Base-by-base conservation (phyloP, 2,888 invertebrate species). In the Microdon myrmicae region DNA sequence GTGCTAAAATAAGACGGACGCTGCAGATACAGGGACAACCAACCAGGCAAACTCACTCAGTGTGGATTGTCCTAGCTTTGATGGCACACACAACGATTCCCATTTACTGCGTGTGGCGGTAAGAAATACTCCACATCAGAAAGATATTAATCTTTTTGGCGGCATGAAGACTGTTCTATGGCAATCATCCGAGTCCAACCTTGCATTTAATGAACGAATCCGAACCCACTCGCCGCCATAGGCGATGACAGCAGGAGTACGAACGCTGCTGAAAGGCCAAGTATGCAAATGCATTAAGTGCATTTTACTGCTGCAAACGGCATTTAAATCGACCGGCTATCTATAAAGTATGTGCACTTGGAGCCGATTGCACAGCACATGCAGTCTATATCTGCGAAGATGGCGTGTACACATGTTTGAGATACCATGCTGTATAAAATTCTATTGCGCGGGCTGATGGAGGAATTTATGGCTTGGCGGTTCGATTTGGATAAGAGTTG, bases 281-380 rank as follows among this genome's bases (percentile, higher is more conserved):
- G 22, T 43, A 60, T 60, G 60, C 60, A 58, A 61, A 68, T 68
- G 68, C 68, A 67, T 72, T 74, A 73, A 74, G 75, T 74, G 74
- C 74, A 74, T 74, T 75, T 74, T 68, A 75, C 72, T 71, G 75
- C 59, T 32, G 48, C 64, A 59, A 70, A 71, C 68, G 69, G 59
- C 67, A 70, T 68, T 59, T 47, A 31, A 47, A 22, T 41, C 35
- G 41, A 59, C 53, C n/a, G n/a, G n/a, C n/a, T n/a, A n/a, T n/a
- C n/a, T n/a, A n/a, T n/a, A n/a, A n/a, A n/a, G n/a, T n/a, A n/a
- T n/a, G n/a, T n/a, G n/a, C n/a, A n/a, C n/a, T n/a, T n/a, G n/a
- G n/a, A n/a, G n/a, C n/a, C n/a, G n/a, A n/a, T n/a, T n/a, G n/a
- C n/a, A n/a, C n/a, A n/a, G n/a, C n/a, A n/a, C n/a, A n/a, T n/a